A percentile compares a stretch with the other conserved stretches of the same genome.
Conservation (phyloP, 2,888 invertebrate species). For the Phragmatobia fuliginosa region DNA sequence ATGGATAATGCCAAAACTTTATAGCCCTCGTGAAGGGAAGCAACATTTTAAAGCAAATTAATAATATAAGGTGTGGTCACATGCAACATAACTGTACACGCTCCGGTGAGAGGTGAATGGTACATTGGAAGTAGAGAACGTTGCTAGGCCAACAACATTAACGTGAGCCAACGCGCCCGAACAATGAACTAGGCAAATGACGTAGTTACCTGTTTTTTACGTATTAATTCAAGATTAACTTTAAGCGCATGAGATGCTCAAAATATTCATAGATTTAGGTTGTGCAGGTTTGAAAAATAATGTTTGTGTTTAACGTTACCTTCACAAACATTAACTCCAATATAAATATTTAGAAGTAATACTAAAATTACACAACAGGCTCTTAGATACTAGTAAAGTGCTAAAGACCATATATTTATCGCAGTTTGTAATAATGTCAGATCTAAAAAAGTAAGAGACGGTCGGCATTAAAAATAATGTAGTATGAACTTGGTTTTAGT, state of each 20-base stretch:
- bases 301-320: slow-evolving; percentile 10
- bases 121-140: slow-evolving; percentile 72
- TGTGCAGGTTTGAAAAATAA: slow-evolving; percentile 15
- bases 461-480: neutral
- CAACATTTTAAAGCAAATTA: slow-evolving; percentile 37
- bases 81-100: slow-evolving; percentile 75
- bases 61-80: slow-evolving; percentile 53
- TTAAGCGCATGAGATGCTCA: slow-evolving; percentile 33
- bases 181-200: slow-evolving; percentile 83
- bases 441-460: neutral
- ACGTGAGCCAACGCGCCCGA: slow-evolving; percentile 80
- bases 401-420: neutral
- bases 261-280: slow-evolving; percentile 38
- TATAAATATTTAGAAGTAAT: too few species aligned
- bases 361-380: neutral
- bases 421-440: neutral
- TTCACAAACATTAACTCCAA: slow-evolving; percentile 3
- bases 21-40: slow-evolving; percentile 17
- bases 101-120: slow-evolving; percentile 85
- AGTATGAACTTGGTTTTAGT: neutral
- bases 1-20: slow-evolving; percentile 26
- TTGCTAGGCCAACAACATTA: slow-evolving; percentile 82
- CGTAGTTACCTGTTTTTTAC: slow-evolving; percentile 65
- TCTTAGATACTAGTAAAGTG: too few species aligned
- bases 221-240: slow-evolving; percentile 47